Evolutionary conservation across 1,140 invertebrate species (phyloP).

Genomic region (Eriocheir sinensis): DNA sequence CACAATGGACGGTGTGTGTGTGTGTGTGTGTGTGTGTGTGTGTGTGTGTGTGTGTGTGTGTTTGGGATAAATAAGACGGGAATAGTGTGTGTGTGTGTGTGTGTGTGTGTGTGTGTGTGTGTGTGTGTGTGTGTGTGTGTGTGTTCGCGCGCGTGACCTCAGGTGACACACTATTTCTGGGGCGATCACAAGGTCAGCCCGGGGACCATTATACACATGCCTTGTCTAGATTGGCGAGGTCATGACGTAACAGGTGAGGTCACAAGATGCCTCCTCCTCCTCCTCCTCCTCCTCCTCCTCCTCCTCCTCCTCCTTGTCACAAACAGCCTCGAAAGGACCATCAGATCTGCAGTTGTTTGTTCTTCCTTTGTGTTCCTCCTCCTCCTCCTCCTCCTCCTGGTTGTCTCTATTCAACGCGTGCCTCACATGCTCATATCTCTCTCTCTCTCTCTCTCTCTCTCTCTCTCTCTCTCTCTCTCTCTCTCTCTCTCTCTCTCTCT

Average conservation of each 20-base stretch:
- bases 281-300: not conserved
- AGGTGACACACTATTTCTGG: not conserved
- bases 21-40: not conserved
- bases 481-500: slow-evolving; percentile 46
- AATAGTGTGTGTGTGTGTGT: not conserved
- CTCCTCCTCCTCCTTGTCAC: no score
- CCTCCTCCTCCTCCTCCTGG: no score
- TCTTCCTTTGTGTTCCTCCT: no score
- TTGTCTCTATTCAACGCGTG: no score
- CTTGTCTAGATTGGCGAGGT: not conserved
- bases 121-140: slow-evolving; percentile 3
- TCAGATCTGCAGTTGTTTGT: no score
- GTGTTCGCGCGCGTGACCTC: not conserved
- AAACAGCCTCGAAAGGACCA: no score
- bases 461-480: slow-evolving; percentile 49
- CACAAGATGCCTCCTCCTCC: no score
- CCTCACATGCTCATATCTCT: no score
- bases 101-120: slow-evolving; percentile 4
- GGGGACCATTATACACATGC: not conserved
- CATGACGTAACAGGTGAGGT: not conserved
- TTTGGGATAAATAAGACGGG: not conserved
- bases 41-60: not conserved
- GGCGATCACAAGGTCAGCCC: no score
- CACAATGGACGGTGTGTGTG: no score
- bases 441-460: slow-evolving; percentile 50